phyloP scores from a whole-genome alignment of 2,888 invertebrate genomes.

The Matsumyia berberina region DNA sequence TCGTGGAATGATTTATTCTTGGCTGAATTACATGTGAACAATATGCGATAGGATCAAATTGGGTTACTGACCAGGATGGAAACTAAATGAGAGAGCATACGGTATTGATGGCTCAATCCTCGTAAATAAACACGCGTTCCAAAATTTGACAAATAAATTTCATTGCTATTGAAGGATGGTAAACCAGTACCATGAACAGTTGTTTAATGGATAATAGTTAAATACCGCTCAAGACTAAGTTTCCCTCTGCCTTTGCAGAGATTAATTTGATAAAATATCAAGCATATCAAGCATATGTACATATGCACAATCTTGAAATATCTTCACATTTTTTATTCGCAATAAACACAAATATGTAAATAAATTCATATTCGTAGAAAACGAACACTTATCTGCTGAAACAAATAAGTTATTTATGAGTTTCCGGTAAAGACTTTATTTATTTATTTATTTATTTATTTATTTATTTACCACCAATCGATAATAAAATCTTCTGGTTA shows the following conservation, averaged over 20 bases:
- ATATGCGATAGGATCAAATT: slow-evolving; percentile 67
- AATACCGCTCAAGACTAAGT: not conserved
- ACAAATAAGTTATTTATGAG: not conserved
- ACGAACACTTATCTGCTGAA: not conserved
- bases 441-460: no score
- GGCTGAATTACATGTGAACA: slow-evolving; percentile 54
- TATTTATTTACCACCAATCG: no score
- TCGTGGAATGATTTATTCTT: slow-evolving; percentile 63
- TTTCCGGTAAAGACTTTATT: not conserved
- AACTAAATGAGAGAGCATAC: slow-evolving; percentile 48
- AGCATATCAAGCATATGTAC: not conserved
- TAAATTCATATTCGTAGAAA: not conserved
- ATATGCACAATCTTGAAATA: not conserved
- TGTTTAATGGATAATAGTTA: not conserved
- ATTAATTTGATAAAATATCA: not conserved
- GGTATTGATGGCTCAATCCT: slow-evolving; percentile 35
- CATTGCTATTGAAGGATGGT: not conserved
- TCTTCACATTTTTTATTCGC: not conserved
- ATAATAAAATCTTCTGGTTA: no score
- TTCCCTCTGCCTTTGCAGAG: not conserved
- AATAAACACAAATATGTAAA: not conserved
- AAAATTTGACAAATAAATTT: slow-evolving; percentile 49
- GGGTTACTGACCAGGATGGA: slow-evolving; percentile 35
- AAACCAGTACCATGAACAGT: slow-evolving; percentile 1
- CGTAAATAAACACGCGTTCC: slow-evolving; percentile 35